These are phyloP conservation scores for Diadromus collaris DNA, from an alignment of 2,888 invertebrate species.

Conservation along the genomic window DNA sequence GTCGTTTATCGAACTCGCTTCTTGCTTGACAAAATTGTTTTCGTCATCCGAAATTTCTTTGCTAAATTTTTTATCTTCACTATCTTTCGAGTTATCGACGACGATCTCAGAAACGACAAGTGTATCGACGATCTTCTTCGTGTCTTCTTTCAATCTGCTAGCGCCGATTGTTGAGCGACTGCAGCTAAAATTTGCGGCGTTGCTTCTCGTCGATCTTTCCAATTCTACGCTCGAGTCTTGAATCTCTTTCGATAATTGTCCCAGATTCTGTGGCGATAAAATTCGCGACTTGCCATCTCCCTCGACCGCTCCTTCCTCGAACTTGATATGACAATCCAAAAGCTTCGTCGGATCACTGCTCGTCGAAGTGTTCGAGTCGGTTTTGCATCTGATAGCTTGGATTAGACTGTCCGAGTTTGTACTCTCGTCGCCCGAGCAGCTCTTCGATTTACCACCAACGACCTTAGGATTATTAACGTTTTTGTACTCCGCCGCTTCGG, in stretches of 20 bases:
- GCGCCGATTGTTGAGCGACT: background rate
- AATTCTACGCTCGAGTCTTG: background rate
- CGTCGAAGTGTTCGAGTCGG: constrained; percentile 38
- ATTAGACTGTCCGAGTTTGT: constrained; percentile 55
- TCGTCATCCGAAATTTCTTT: background rate
- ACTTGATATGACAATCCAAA: constrained; percentile 40
- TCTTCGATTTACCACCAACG: constrained; percentile 46
- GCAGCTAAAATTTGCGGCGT: background rate
- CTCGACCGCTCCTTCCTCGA: constrained; percentile 3
- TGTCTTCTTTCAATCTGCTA: constrained; percentile 2
- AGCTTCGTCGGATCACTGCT: constrained; percentile 29
- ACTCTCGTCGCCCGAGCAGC: constrained; percentile 55
- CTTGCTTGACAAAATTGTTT: background rate
- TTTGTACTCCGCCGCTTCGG: constrained; percentile 93
- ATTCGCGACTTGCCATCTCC: constrained; percentile 38
- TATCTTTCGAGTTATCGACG: background rate
- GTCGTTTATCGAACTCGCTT: background rate
- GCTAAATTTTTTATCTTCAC: background rate
- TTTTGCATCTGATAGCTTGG: constrained; percentile 43
- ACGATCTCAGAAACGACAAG: background rate
- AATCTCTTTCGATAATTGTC: background rate
- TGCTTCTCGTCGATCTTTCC: constrained; percentile 11
- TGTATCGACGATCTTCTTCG: constrained; percentile 1
- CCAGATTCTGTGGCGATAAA: constrained; percentile 13
- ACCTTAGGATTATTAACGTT: constrained; percentile 78